Evolutionary conservation across 2,113 vertebrate genomes (phyloP), one percentile per base, ranked within the genome.

Genomic region (Rafetus swinhoei): DNA sequence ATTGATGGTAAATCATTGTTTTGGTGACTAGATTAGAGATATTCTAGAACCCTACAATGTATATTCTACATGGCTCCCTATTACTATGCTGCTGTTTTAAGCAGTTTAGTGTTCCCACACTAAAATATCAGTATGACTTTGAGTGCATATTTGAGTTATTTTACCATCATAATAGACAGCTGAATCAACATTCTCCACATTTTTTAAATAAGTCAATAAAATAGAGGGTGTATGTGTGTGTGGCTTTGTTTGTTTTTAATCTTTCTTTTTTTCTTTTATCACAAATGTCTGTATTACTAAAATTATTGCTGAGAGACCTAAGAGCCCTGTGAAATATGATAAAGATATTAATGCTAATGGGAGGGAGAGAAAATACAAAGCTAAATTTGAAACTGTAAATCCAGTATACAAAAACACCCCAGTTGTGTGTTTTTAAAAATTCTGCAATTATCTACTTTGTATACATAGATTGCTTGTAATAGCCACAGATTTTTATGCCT

Each of bases 391-490:
- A 50, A 76, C 2, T 8, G 1, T 18, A 80, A 87, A 55, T 39
- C 77, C 14, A 18, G 79, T 25, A 81, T 5, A 1, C 13, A 27
- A 79, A 45, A 45, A 45, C 79, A 52, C 79, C 79, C 19, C 9
- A 79, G 12, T 72, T 45, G 45, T 6, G 35, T 56, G 5, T 82
- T 91, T 90, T 53, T 57, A 82, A 21, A 76, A 5, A 72, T 15
- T 39, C 60, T 81, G 92, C 79, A 72, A 69, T 85, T 93, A 39
- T 7, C 19, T 74, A 1, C 35, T 92, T 90, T 81, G 95, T 91
- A 90, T 35, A 29, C 25, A 72, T 74, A 89, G 14, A 53, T 59
- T 7, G 72, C 84, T 76, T 76, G 72, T 76, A 22, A 90, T 1
- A 76, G n/a, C 11, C 69, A 54, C 1, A 87, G 25, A 21, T 95